Percentiles rank a stretch among this genome's conserved stretches.
These are phyloP conservation scores for Cinclus mexicanus DNA, from an alignment of 2,113 vertebrate species.

Conservation along the genomic window DNA sequence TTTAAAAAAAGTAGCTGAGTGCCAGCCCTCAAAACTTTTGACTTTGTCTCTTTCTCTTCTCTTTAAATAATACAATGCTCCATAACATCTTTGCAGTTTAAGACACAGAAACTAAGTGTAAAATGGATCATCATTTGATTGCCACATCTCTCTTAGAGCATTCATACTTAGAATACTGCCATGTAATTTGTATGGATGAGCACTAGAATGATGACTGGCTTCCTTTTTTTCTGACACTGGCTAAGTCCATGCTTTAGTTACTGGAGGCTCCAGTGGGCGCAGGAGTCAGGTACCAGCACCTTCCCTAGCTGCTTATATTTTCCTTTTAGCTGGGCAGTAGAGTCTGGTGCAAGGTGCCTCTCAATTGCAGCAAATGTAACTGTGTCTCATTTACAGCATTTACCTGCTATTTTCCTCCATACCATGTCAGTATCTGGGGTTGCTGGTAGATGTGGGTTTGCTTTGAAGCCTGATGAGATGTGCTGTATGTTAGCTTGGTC, in stretches of 20 bases:
- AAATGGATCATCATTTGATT: not conserved
- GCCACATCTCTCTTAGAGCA: not conserved
- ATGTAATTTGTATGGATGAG: not conserved
- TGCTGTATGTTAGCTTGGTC: not conserved
- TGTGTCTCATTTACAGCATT: not conserved
- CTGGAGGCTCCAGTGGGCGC: not conserved
- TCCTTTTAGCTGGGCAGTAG: not conserved
- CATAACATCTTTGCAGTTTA: not conserved
- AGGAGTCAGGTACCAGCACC: not conserved
- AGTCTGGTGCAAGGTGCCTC: not conserved
- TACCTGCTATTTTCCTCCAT: not conserved
- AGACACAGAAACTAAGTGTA: not conserved
- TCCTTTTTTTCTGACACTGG: not conserved
- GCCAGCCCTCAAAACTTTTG: not conserved
- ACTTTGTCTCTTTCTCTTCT: not conserved
- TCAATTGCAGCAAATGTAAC: not conserved
- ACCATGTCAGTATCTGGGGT: not conserved
- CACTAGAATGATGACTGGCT: not conserved
- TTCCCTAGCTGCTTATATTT: not conserved
- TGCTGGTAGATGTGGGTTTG: not conserved
- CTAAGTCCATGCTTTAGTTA: not conserved
- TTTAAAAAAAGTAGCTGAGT: not conserved
- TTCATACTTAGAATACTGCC: not conserved
- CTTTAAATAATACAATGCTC: not conserved
- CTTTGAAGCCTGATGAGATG: not conserved